Evolutionary conservation across 1,140 invertebrate species (phyloP), one percentile per base, ranked within the genome.

Genomic region (Caerostris darwini): DNA sequence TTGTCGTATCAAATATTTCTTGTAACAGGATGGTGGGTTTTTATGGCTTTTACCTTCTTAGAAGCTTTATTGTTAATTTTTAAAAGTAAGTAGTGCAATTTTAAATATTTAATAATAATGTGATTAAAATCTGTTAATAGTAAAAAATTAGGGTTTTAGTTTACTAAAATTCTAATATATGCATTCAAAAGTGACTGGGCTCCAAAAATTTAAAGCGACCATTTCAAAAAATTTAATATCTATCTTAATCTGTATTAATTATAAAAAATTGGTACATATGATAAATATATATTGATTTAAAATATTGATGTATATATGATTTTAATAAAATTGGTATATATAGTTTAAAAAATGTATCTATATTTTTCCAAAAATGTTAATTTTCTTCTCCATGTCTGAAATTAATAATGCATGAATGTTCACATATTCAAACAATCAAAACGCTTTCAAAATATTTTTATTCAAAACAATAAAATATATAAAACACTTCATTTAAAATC

Each of bases 1-100:
- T 90, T 90, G 34, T 69, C 89, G 12, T 90, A 90, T 59, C 89
- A 90, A 81, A 90, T 90, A 34, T 81, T 90, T 10, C 69, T 90
- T 58, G 89, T 90, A 14, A 34, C 58, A 34, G 89, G 89, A 54
- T 90, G 89, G 69, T 90, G 67, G 67, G 56, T 56, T 81, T 59
- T 90, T 59, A 58, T 90, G 6, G n/a, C 58, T 19, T 90, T 77
- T 59, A 71, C 19, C 12, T 19, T 90, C 50, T 3, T 59, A 7
- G 67, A 90, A 90, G 19, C 56, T 14, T 17, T 50, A 14, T 69
- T 90, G 10, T 58, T 90, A 54, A 19, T 90, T 19, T 90, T 77
- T 50, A 90, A 90, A 14, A 90, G 71, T 77, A 77, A 77, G 71
- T 34, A 34, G 34, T 34, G 34, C 34, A 34, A 34, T 34, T 34